Percentiles rank a stretch among this genome's conserved stretches.
phyloP scores from a whole-genome alignment of 2,113 vertebrate species.

The Dromiciops gliroides region DNA sequence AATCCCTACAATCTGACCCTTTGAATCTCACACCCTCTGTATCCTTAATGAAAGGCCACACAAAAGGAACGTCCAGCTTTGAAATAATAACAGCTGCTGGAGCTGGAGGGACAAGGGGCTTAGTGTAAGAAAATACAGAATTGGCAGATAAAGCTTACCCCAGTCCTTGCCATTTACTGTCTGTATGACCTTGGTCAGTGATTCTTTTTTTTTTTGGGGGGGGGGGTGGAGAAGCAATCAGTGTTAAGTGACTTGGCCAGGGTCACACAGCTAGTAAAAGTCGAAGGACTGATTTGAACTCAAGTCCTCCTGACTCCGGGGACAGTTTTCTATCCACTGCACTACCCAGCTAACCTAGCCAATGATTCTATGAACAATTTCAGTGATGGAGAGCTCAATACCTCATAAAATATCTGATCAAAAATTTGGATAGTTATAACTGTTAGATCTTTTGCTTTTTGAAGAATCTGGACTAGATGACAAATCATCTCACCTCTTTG shows the following conservation, averaged over 20 bases:
- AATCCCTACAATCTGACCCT: background rate
- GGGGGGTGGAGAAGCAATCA: background rate
- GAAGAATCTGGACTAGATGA: too few species aligned
- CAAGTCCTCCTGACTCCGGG: background rate
- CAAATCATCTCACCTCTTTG: too few species aligned
- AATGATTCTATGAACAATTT: too few species aligned
- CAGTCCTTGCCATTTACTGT: background rate
- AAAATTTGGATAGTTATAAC: too few species aligned
- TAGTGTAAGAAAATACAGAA: background rate
- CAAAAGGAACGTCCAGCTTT: background rate
- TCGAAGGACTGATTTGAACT: background rate
- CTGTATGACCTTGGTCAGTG: background rate
- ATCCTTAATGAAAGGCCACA: background rate
- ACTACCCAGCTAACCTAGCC: too few species aligned
- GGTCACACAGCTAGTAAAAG: background rate
- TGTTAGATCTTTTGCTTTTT: too few species aligned
- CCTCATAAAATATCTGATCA: too few species aligned
- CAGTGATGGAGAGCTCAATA: too few species aligned
- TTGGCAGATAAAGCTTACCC: background rate
- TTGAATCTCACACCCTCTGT: background rate
- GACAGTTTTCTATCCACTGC: too few species aligned
- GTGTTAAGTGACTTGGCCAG: background rate
- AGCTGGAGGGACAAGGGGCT: background rate
- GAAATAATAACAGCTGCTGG: background rate
- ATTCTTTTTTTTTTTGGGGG: background rate